Evolutionary conservation across 2,888 invertebrate species (phyloP), one percentile per base, ranked within the genome.

Genomic region (Pyrrhosoma nymphula): DNA sequence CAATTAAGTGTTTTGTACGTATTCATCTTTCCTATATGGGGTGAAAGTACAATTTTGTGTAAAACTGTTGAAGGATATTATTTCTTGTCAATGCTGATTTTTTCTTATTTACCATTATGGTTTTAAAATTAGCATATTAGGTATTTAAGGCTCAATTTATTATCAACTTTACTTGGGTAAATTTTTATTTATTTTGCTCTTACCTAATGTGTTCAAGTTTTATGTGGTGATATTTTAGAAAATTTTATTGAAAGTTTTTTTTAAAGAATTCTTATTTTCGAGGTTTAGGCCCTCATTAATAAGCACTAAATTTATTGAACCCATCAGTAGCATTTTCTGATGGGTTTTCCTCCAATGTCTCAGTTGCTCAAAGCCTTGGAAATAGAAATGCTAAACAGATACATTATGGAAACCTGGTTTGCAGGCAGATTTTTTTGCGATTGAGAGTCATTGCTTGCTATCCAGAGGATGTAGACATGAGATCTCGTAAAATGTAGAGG

Each of bases 211-310:
- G 82, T 82, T 82, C 82, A 35, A 35, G 82, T 82, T 30, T 82
- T 82, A 35, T 82, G 69, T 69, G 69, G 69, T 69, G 82, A 82
- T 82, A 16, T 82, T 82, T 35, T 82, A 82, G 82, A 82, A 6
- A 82, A 82, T 82, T 82, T 82, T 82, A 35, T 30, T 16, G 14
- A 30, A 2, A 82, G 10, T 14, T 35, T 82, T 69, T 82, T 35
- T 35, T 26, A n/a, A 69, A 26, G 0, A 82, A n/a, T 82, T 82
- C 8, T 82, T 35, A 2, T 6, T n/a, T 82, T 30, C 47, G 82
- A 82, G 82, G 82, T 82, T 82, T 82, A 82, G 82, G 82, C 82
- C 82, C 82, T 82, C 82, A 26, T 82, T 82, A 82, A 82, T 82
- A 26, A 82, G 82, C 82, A 18, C 35, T 82, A 82, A 35, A 14